A percentile compares a stretch with the other conserved stretches of the same genome.
These are phyloP conservation scores for Dastarcus helophoroides DNA, from an alignment of 2,888 invertebrate species.

Conservation along the genomic window DNA sequence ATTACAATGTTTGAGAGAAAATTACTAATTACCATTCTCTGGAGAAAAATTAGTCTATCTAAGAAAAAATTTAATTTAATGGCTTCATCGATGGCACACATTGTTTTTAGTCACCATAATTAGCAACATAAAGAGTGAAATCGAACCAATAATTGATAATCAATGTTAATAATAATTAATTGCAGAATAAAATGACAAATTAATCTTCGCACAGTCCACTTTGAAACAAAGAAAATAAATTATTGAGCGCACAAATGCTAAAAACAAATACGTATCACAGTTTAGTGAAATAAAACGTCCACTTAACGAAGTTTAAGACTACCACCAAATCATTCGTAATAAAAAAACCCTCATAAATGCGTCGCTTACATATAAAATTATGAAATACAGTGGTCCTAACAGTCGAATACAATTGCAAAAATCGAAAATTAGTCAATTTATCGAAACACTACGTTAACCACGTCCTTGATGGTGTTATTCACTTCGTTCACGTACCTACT, in stretches of 20 bases:
- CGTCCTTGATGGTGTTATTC: slow-evolving; percentile 58
- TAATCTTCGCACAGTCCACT: no score
- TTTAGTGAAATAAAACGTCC: slow-evolving; percentile 29
- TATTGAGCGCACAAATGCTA: slow-evolving; percentile 31
- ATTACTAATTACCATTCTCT: background rate
- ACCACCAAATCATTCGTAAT: background rate
- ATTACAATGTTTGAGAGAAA: no score
- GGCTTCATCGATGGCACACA: background rate
- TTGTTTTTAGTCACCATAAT: background rate
- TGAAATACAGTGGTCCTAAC: slow-evolving; percentile 26
- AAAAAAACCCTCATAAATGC: slow-evolving; percentile 23
- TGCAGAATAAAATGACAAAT: background rate
- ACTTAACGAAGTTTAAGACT: slow-evolving; percentile 2
- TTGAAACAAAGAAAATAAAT: slow-evolving; percentile 25
- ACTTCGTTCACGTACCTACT: slow-evolving; percentile 59
- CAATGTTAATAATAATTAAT: no score
- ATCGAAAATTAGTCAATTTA: slow-evolving; percentile 18
- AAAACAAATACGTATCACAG: slow-evolving; percentile 35
- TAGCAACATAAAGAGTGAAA: background rate
- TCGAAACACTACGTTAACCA: slow-evolving; percentile 56
- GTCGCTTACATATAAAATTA: slow-evolving; percentile 25
- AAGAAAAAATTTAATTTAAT: background rate
- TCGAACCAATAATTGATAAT: no score
- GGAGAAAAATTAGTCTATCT: background rate
- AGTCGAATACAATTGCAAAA: slow-evolving; percentile 15